Evolutionary conservation across 2,888 invertebrate species (phyloP), one percentile per base, ranked within the genome.

Genomic region (Acleris cristana): DNA sequence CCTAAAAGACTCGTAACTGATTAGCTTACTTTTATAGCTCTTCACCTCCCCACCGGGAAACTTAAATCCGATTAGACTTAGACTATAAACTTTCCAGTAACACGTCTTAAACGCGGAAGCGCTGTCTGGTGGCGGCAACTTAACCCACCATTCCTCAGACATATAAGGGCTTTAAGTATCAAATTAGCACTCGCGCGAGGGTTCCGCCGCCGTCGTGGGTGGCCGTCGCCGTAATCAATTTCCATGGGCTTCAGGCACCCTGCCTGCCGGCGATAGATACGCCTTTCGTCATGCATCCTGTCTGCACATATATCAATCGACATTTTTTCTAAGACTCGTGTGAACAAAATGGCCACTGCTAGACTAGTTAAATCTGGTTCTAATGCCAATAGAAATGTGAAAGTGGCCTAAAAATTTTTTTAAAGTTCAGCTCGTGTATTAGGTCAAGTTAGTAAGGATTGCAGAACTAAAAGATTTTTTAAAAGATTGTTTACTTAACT

Each of bases 171-270:
- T 62, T 63, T 58, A 63, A 63, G 58, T 63, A 67, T 67, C 67
- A 49, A 63, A 67, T 67, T 67, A 67, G 63, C 69, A 71, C 66
- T 64, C 64, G 66, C 58, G 80, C 76, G 81, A 74, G 76, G 64
- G 80, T 84, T 83, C 79, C 81, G 76, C 65, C 65, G 69, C 88
- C 69, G 40, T 76, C 82, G 86, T 90, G 92, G 91, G 92, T 91
- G 92, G 92, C 76, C 73, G 72, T 72, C 79, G 83, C 77, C 76
- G 85, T 88, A 90, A 91, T 91, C 91, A 89, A 91, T 92, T 92
- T 90, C 87, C 90, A 89, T 87, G 90, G 88, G 86, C 87, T 85
- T 87, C 87, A 80, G 73, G 71, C 72, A 74, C 77, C 79, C 75
- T 75, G 79, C 81, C 78, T 76, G 74, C 77, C 71, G 75, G 76